phyloP scores from a whole-genome alignment of 1,140 invertebrate genomes.

The Tetramorium parvispinum region DNA sequence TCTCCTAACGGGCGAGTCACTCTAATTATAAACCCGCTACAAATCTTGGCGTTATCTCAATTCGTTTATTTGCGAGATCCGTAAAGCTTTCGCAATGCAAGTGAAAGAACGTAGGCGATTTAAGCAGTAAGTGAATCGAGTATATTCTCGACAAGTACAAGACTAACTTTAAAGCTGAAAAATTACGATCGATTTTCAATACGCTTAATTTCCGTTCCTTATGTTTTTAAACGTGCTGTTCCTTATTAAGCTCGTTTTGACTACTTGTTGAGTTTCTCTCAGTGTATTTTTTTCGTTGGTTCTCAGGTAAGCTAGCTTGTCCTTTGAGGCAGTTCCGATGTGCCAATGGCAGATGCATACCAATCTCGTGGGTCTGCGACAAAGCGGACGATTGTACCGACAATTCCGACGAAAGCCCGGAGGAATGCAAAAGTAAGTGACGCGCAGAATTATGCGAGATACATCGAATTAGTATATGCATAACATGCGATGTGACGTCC shows the following conservation, averaged over 20 bases:
- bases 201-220: too few relatives aligned
- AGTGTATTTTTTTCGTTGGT: conserved; percentile 56
- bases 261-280: conserved; percentile 1
- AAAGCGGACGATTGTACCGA: conserved; percentile 92
- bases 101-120: background rate
- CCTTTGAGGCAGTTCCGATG: conserved; percentile 92
- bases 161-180: background rate
- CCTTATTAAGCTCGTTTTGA: background rate
- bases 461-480: background rate
- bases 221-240: background rate
- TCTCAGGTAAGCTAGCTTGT: conserved; percentile 85
- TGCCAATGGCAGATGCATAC: conserved; percentile 93
- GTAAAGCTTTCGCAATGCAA: background rate
- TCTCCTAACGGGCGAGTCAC: background rate
- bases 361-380: conserved; percentile 92
- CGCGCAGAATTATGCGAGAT: conserved; percentile 1
- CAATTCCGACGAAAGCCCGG: conserved; percentile 91
- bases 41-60: conserved; percentile 42
- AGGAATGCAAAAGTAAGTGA: conserved; percentile 89
- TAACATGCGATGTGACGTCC: background rate
- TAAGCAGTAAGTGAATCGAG: background rate
- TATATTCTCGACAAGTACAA: background rate
- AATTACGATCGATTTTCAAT: background rate
- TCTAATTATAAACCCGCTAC: conserved; percentile 25
- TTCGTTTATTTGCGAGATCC: conserved; percentile 12